These are phyloP conservation scores for Pterophyllum scalare DNA, from an alignment of 2,113 vertebrate species.

Conservation along the genomic window DNA sequence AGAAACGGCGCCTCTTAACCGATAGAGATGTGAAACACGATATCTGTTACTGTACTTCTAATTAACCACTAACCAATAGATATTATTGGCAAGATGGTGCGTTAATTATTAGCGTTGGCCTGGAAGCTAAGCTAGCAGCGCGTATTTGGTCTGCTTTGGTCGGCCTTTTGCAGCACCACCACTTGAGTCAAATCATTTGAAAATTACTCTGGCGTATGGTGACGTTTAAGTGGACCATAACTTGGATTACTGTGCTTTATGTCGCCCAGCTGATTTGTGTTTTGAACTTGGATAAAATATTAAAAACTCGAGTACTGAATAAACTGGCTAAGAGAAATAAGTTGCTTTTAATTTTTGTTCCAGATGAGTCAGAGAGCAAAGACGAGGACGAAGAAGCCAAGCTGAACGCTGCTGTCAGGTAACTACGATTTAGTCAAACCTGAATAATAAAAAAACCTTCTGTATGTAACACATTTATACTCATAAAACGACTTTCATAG, in stretches of 20 bases:
- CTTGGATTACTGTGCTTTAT: not conserved
- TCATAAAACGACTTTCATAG: too few relatives aligned
- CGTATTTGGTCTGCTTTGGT: not conserved
- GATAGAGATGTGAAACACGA: rapidly evolving
- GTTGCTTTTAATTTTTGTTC: conserved; percentile 6
- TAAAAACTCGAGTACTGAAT: not conserved
- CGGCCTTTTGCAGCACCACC: not conserved
- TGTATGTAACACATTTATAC: not conserved
- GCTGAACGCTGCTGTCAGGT: conserved; percentile 77
- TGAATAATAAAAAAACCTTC: not conserved
- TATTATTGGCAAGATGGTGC: not conserved
- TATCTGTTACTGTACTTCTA: not conserved
- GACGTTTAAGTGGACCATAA: not conserved
- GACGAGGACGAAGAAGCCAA: conserved; percentile 87
- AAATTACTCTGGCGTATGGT: not conserved
- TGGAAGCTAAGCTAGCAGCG: conserved; percentile 53
- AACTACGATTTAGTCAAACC: not conserved
- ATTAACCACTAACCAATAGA: not conserved
- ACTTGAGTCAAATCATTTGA: not conserved
- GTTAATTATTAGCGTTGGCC: conserved; percentile 12
- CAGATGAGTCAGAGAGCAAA: conserved; percentile 92
- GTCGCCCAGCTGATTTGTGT: not conserved
- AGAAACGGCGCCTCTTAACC: not conserved
- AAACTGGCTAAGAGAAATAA: not conserved
- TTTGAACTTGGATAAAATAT: not conserved